Base-by-base conservation (phyloP, 64 coral and sea anemone species). In the Montipora cactus region DNA sequence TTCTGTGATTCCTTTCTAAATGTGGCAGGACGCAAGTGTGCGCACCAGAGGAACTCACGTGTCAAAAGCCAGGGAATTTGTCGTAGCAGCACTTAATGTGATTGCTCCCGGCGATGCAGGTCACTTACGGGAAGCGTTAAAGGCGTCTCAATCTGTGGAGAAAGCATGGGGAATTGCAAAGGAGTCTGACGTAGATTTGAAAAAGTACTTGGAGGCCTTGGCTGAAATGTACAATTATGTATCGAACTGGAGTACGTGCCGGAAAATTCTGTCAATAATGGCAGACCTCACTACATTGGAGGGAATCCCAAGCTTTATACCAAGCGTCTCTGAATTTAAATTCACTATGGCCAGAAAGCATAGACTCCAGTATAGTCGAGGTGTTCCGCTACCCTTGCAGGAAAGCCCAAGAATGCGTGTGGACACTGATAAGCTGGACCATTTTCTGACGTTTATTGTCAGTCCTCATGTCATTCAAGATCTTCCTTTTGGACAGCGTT, bases 21-120 rank as follows among this genome's bases (percentile, higher is more conserved):
- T 37, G 37, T 83, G 81, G 81, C 62, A 59, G 12, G 62, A 67
- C 62, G 21, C 81, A 25, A 83, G 81, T 67, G 51, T 62, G 25
- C 81, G 51, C 50, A 83, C 81, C 53, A 83, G 21, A 55, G 46
- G 53, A 83, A 59, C 52, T 55, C 37, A 64, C 5, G 81, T 22
- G 12, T 25, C 53, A 59, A 44, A 61, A 44, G 49, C 81, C 22
- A 28, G 5, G 12, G 58, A 83, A 15, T 44, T 58, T 16, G 55
- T 83, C 5, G 81, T 67, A 61, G 81, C 81, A 67, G 47, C 62
- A 23, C 53, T 83, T 21, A 83, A 83, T 68, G 82, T 86, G 59
- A 67, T 86, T 64, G 61, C 14, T 47, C 82, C 82, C 62, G 44
- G 68, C 59, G 21, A 86, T 20, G 82, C 82, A 47, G 82, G 44